Evolutionary conservation across 2,797 vertebrate species (phyloP).

Genomic region (Catharus ustulatus): DNA sequence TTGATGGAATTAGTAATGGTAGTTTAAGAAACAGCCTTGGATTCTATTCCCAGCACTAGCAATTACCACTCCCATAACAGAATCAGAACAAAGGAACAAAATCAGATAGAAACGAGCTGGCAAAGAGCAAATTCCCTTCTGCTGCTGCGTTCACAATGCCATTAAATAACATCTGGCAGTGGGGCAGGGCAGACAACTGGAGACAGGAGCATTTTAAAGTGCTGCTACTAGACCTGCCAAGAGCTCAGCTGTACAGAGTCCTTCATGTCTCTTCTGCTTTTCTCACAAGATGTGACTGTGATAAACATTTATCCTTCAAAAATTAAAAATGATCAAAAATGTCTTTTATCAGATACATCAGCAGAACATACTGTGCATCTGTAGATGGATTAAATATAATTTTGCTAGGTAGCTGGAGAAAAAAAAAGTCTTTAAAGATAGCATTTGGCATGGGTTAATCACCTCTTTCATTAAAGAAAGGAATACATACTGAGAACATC

Average conservation of each 20-base stretch:
- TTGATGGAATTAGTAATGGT: constrained; percentile 48
- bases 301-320: not conserved
- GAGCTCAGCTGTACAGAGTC: not conserved
- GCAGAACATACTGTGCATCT: not conserved
- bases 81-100: constrained; percentile 40
- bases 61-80: constrained; percentile 28
- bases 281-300: not conserved
- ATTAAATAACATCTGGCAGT: constrained; percentile 51
- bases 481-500: constrained; percentile 76
- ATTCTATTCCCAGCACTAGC: constrained; percentile 30
- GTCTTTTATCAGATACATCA: not conserved
- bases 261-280: not conserved
- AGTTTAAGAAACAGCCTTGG: not conserved
- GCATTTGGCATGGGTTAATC: constrained; percentile 73
- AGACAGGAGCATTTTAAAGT: not conserved
- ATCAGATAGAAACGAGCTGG: constrained; percentile 3
- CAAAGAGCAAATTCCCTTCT: constrained; percentile 26
- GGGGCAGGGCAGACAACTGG: not conserved
- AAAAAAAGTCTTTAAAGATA: constrained; percentile 58
- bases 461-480: constrained; percentile 76
- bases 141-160: constrained; percentile 5
- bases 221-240: not conserved
- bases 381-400: constrained; percentile 34
- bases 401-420: constrained; percentile 17
- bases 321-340: not conserved